phyloP scores from a whole-genome alignment of 1,140 invertebrate species.

The Tigriopus japonicus region DNA sequence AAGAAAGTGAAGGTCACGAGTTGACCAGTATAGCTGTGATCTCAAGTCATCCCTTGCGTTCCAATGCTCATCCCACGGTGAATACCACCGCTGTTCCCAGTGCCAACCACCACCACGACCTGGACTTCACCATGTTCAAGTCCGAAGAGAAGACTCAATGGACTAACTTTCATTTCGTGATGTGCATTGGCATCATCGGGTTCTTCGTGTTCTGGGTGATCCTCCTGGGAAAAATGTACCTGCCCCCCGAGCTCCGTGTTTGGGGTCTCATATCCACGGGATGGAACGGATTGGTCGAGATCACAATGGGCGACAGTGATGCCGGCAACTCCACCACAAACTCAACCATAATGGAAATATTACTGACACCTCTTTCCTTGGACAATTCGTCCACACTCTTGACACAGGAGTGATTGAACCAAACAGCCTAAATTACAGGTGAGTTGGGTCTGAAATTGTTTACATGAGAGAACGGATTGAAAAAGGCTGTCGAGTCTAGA shows the following conservation, averaged over 20 bases:
- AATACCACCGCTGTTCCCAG: not conserved
- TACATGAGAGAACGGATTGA: no score
- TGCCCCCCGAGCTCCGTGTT: not conserved
- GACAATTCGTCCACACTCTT: no score
- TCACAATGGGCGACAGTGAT: no score
- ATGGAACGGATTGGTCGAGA: no score
- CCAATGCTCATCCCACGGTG: not conserved
- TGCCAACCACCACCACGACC: not conserved
- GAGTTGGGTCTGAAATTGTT: no score
- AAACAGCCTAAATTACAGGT: no score
- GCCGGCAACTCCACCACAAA: no score
- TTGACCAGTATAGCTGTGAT: not conserved
- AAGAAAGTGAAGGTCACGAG: not conserved
- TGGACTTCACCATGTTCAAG: not conserved
- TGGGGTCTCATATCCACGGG: not conserved
- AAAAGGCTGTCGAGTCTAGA: no score
- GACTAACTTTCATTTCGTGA: conserved; percentile 11
- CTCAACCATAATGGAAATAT: no score
- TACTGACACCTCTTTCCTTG: no score
- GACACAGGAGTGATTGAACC: no score
- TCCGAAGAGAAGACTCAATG: not conserved
- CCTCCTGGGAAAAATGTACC: not conserved
- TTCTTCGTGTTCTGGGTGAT: conserved; percentile 12
- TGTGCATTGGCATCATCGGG: conserved; percentile 8
- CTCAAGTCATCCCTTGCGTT: not conserved